Base-by-base conservation (phyloP, 2,113 vertebrate genomes). In the Cryptoleucopteryx plumbea region DNA sequence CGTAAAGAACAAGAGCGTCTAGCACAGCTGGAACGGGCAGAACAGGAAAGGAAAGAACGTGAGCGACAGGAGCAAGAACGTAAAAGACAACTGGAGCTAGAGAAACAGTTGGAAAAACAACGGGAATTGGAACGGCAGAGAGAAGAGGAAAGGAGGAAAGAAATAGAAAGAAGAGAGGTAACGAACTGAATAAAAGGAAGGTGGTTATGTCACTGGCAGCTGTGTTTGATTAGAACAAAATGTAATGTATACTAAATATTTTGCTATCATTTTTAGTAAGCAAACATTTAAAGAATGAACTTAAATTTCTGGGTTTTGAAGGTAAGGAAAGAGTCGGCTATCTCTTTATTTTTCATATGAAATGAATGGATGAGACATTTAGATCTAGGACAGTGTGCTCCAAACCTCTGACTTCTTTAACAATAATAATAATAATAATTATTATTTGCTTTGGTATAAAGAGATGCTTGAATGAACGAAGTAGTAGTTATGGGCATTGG, bases 1-100 rank as follows among this genome's bases (percentile, higher is more conserved):
- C 99, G 99, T 77, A 99, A 99, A 71, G 99, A 99, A 88, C 99
- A 99, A 95, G 99, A 99, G 97, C 97, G 99, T 7, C 97, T 99
- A 87, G 99, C 99, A 0, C 98, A 99, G 26, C 97, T 99, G 68
- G 99, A 99, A 94, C 96, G 99, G 20, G 98, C 99, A 3, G 99
- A 99, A 74, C 99, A 98, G 95, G 99, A 99, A 62, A 94, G 99
- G 45, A 99, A 99, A 92, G 99, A 99, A 93, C 98, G 99, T 0
- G 99, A 99, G 87, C 98, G 99, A 13, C 98, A 99, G 93, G 99
- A 99, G 66, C 99, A 99, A 62, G 99, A 99, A 94, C 98, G 99
- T 80, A 99, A 99, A 42, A 96, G 99, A 9, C 99, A 99, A 21
- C 98, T 99, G 62, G 99, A 99, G 77, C 96, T 99, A 48, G 99